phyloP scores from a whole-genome alignment of 2,113 vertebrate species.

The Psephotus haematonotus region DNA sequence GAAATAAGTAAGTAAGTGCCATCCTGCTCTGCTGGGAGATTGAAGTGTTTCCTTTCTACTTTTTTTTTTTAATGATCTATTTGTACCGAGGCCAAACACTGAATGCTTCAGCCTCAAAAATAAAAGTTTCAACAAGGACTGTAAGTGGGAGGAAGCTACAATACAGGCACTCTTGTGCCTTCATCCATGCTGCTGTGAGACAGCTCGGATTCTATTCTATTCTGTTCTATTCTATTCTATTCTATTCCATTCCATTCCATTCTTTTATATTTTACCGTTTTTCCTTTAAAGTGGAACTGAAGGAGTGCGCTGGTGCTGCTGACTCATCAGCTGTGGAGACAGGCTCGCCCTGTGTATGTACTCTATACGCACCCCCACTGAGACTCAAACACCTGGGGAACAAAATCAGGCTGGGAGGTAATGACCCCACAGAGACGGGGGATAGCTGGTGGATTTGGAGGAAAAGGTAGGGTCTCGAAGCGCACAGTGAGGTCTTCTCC shows the following conservation, averaged over 20 bases:
- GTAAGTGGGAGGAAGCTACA: background rate
- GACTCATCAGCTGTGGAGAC: background rate
- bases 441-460: background rate
- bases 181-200: fast-evolving
- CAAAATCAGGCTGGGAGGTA: background rate
- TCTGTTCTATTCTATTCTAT: background rate
- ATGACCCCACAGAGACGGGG: fast-evolving
- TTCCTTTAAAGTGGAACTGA: background rate
- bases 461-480: background rate
- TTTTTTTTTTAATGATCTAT: background rate
- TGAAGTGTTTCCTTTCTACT: background rate
- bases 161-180: background rate
- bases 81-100: background rate
- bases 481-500: background rate
- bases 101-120: background rate
- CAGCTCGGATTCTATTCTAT: background rate
- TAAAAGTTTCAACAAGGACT: background rate
- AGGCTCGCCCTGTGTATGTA: fast-evolving
- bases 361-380: background rate
- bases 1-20: constrained; percentile 54
- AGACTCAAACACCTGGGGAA: background rate
- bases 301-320: background rate
- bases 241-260: background rate
- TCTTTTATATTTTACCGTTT: background rate
- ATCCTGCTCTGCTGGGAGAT: constrained; percentile 21